Percentiles rank a stretch among this genome's conserved stretches.
These are phyloP conservation scores for Anastrepha ludens DNA, from an alignment of 1,140 invertebrate genomes.

Conservation along the genomic window DNA sequence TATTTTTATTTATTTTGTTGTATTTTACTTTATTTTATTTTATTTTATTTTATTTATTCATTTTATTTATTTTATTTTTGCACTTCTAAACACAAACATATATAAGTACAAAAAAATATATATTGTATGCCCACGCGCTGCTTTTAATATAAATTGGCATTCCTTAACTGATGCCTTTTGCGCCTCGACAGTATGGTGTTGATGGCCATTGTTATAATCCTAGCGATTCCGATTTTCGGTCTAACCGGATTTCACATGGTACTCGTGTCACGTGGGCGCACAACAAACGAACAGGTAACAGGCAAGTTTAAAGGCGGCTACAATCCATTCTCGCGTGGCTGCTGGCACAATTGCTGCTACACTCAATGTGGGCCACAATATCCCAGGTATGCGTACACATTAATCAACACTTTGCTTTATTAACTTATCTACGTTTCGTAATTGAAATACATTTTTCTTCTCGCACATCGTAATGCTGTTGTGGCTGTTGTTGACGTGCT, in stretches of 20 bases:
- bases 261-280: slow-evolving; percentile 96
- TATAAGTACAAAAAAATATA: not conserved
- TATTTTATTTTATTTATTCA: not conserved
- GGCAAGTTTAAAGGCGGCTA: slow-evolving; percentile 98
- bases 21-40: slow-evolving; percentile 11
- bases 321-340: slow-evolving; percentile 97
- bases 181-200: slow-evolving; percentile 85
- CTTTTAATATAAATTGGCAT: not conserved
- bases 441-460: slow-evolving; percentile 27
- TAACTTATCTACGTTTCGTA: slow-evolving; percentile 11
- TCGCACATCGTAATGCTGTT: not conserved
- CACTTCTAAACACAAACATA: not conserved
- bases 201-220: slow-evolving; percentile 91
- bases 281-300: slow-evolving; percentile 99
- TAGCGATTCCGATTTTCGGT: slow-evolving; percentile 97
- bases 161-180: not conserved
- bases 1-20: not conserved
- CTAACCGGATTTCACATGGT: slow-evolving; percentile 98
- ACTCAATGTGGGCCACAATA: slow-evolving; percentile 96
- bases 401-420: slow-evolving; percentile 21
- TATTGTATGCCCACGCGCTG: slow-evolving; percentile 74
- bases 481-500: not conserved
- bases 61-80: not conserved
- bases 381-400: slow-evolving; percentile 85
- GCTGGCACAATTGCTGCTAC: slow-evolving; percentile 95